A percentile compares a stretch with the other conserved stretches of the same genome.
Evolutionary conservation across 2,113 vertebrate species (phyloP).

Genomic region (Peucedramus taeniatus): DNA sequence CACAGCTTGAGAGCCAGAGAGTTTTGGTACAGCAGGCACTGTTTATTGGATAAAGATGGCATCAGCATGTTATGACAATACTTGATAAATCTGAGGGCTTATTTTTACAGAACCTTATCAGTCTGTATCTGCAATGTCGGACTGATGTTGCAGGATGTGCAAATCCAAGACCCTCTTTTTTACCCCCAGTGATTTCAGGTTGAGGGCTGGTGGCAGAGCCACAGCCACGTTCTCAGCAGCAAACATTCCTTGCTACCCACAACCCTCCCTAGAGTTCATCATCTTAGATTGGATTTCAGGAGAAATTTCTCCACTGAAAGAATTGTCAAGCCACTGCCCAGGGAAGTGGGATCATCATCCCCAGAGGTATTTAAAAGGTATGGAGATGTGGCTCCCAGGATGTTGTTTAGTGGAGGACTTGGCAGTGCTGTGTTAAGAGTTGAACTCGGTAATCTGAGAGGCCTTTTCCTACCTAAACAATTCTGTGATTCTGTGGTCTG

Average conservation of each 20-base stretch:
- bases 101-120: neutral
- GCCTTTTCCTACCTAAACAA: neutral
- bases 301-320: neutral
- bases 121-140: accelerated
- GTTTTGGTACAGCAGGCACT: neutral
- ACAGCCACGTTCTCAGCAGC: neutral
- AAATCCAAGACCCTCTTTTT: neutral
- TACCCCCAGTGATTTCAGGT: neutral
- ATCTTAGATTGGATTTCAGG: neutral
- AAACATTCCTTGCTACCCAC: neutral
- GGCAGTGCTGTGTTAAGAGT: neutral
- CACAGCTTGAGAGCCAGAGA: neutral
- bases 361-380: neutral
- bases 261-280: neutral
- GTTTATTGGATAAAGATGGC: neutral
- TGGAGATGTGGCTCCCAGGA: neutral
- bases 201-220: neutral
- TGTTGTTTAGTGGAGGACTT: neutral
- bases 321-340: neutral
- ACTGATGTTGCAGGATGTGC: neutral
- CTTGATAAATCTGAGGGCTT: neutral
- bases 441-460: neutral
- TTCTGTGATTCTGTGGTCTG: neutral
- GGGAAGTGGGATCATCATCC: neutral
- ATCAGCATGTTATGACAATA: neutral